Evolutionary conservation across 2,113 vertebrate genomes (phyloP), one percentile per base, ranked within the genome.

Genomic region (Sorex fumeus): DNA sequence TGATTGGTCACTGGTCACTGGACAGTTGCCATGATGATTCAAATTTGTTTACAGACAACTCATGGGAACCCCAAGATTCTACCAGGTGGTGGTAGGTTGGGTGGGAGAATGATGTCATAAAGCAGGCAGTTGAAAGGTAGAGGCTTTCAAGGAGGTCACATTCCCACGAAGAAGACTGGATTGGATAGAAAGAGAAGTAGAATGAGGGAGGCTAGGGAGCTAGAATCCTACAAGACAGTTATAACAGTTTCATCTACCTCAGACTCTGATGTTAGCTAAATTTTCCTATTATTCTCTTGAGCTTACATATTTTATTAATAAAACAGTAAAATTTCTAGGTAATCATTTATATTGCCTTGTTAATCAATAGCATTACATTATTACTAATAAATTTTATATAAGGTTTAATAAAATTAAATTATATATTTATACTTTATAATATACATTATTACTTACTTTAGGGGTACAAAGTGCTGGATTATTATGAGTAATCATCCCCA

Each of bases 1-100:
- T 64, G 28, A 70, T 28, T 74, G n/a, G 62, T 62, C 72, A 75
- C 25, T 60, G 74, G 36, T 34, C 28, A 94, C 40, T 88, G 88
- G 67, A 76, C 75, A 82, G 57, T 74, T 82, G 74, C 0, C 71
- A 95, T 40, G 40, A 40, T 93, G 66, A 91, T 87, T 8, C 82
- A 87, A 90, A 75, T 71, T 57, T 90, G 18, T 85, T 94, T 93
- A 93, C 19, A 50, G 27, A 40, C 25, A 69, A 7, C 84, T 93
- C 78, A 87, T 62, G 87, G 91, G 75, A 94, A 94, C 84, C 69
- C 84, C 84, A 88, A 92, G 67, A 70, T 86, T 88, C 88, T 92
- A 72, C 77, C 53, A 91, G 80, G 32, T 87, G 76, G 1, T 27
- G 2, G 74, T 21, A 76, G 83, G 72, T 84, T 94, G 92, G 84